A percentile compares a stretch with the other conserved stretches of the same genome.
Evolutionary conservation across 2,797 vertebrate species (phyloP).

Genomic region (Girardinus metallicus): DNA sequence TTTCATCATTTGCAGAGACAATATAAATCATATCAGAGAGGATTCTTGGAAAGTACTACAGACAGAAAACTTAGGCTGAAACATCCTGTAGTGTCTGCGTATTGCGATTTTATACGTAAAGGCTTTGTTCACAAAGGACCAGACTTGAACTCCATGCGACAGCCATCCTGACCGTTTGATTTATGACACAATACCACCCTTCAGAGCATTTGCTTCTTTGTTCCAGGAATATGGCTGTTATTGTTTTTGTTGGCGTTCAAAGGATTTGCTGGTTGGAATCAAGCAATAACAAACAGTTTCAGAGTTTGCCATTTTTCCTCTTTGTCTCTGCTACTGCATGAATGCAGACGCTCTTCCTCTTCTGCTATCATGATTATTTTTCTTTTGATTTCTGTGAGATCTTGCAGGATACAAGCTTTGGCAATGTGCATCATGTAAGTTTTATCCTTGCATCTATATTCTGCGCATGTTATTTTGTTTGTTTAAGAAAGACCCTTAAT

Average conservation of each 20-base stretch:
- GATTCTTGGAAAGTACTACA: constrained; percentile 5
- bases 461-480: neutral
- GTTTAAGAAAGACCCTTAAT: neutral
- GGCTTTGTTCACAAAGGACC: constrained; percentile 44
- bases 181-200: constrained; percentile 67
- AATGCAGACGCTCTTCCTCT: constrained; percentile 52
- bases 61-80: neutral
- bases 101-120: neutral
- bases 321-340: constrained; percentile 25
- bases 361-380: constrained; percentile 64
- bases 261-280: constrained; percentile 59
- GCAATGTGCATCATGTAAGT: constrained; percentile 19
- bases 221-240: constrained; percentile 77
- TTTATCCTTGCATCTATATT: neutral
- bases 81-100: neutral
- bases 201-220: constrained; percentile 71
- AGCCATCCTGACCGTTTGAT: constrained; percentile 72
- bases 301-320: constrained; percentile 40
- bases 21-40: neutral
- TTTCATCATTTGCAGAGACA: neutral
- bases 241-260: constrained; percentile 79
- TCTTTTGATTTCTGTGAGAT: constrained; percentile 37
- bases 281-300: constrained; percentile 56
- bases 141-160: constrained; percentile 46
- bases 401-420: constrained; percentile 15